A percentile compares a stretch with the other conserved stretches of the same genome.
phyloP scores from a whole-genome alignment of 2,888 invertebrate species.

The Allygus modestus region DNA sequence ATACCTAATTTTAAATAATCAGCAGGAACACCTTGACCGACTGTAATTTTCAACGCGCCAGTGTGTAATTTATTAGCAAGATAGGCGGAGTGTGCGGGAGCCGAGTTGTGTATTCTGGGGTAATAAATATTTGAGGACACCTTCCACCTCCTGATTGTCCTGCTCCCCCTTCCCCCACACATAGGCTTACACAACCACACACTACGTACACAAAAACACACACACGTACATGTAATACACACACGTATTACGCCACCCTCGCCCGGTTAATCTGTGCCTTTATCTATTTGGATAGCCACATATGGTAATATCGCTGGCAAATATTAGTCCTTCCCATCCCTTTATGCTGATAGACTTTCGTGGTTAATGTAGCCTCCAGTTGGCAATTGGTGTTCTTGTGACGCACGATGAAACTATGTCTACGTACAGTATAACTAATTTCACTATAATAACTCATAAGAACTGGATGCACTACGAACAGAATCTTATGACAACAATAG shows the following conservation, averaged over 20 bases:
- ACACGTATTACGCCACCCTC: background rate
- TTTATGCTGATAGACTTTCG: background rate
- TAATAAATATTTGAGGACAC: background rate
- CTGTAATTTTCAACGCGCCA: no score
- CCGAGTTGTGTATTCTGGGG: background rate
- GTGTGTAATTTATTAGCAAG: background rate
- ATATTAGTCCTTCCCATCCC: background rate
- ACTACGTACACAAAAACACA: background rate
- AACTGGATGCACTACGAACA: no score
- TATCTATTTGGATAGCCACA: background rate
- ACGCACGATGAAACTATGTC: background rate
- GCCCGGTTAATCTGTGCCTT: background rate
- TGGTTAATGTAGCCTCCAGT: background rate
- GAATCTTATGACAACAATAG: no score
- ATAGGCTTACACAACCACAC: background rate
- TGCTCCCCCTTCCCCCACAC: background rate
- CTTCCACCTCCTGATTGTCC: background rate
- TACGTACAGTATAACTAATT: no score
- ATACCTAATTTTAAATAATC: no score
- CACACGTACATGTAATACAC: background rate
- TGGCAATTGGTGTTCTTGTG: background rate
- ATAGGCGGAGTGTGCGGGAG: background rate
- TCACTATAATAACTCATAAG: no score
- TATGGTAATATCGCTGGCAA: slow-evolving; percentile 1
- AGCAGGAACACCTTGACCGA: no score